These are phyloP conservation scores for Manduca sexta DNA, from an alignment of 1,140 invertebrate genomes.

Conservation along the genomic window DNA sequence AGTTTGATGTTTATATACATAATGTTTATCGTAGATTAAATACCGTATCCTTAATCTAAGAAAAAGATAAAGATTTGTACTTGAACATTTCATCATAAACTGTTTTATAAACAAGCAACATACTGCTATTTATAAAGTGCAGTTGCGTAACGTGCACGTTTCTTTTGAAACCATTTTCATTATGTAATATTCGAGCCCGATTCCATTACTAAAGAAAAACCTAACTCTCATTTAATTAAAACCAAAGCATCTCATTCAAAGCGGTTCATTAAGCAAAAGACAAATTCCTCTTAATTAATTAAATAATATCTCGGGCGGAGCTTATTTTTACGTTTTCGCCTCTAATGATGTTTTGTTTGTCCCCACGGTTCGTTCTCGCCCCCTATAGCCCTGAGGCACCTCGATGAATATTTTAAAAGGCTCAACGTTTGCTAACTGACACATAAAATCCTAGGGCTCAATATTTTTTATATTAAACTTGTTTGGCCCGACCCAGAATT, in stretches of 20 bases:
- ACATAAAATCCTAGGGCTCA: constrained; percentile 16
- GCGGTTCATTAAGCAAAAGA: constrained; percentile 23
- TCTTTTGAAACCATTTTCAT: too few relatives aligned
- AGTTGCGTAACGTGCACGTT: too few relatives aligned
- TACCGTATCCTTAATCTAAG: too few relatives aligned
- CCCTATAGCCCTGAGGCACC: neutral
- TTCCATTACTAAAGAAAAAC: constrained; percentile 3
- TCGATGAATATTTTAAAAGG: constrained; percentile 33
- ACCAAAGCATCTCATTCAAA: constrained; percentile 21
- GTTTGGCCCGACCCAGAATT: neutral
- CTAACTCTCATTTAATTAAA: constrained; percentile 24
- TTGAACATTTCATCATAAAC: too few relatives aligned
- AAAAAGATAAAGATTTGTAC: too few relatives aligned
- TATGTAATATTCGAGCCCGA: too few relatives aligned
- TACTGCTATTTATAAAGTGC: too few relatives aligned
- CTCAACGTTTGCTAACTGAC: constrained; percentile 19
- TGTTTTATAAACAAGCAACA: too few relatives aligned
- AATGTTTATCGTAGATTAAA: too few relatives aligned
- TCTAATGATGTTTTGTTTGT: constrained; percentile 32
- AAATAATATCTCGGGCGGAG: constrained; percentile 24
- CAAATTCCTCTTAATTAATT: constrained; percentile 33
- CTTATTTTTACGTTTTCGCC: constrained; percentile 23
- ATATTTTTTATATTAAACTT: constrained; percentile 5
- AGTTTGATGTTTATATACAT: too few relatives aligned
- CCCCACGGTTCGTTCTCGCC: neutral